Conservation (phyloP, 2,113 vertebrate genomes). For the Charina bottae region DNA sequence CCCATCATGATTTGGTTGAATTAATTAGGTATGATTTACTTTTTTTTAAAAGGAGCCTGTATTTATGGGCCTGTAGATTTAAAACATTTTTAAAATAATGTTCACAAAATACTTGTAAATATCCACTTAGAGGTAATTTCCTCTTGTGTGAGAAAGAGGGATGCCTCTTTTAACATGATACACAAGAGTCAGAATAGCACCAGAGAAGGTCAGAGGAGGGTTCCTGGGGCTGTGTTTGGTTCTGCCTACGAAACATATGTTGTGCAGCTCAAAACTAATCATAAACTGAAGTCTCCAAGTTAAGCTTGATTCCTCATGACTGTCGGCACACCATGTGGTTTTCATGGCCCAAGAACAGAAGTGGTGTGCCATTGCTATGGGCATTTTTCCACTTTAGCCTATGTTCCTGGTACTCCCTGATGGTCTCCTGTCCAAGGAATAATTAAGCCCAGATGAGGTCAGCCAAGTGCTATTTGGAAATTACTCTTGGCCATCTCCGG, state of each 20-base stretch:
- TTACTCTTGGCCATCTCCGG: not conserved
- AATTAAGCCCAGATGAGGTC: not conserved
- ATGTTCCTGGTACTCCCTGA: not conserved
- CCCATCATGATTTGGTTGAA: no score
- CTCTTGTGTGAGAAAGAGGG: not conserved
- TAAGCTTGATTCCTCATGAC: not conserved
- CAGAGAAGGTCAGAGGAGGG: not conserved
- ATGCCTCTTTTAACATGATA: not conserved
- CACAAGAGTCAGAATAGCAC: not conserved
- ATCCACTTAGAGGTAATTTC: no score
- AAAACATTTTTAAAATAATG: not conserved
- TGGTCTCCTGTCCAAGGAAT: not conserved
- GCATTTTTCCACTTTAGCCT: not conserved
- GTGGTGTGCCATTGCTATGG: not conserved
- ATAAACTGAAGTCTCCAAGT: not conserved
- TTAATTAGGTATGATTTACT: no score
- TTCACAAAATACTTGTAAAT: not conserved
- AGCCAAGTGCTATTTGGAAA: not conserved
- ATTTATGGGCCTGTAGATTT: not conserved
- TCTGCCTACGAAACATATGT: not conserved
- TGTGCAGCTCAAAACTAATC: not conserved
- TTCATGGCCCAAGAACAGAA: not conserved
- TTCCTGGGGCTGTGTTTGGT: not conserved
- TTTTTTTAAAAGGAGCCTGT: not conserved
- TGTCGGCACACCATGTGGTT: not conserved